Evolutionary conservation across 2,113 vertebrate genomes (phyloP).

Genomic region (Cygnus atratus): DNA sequence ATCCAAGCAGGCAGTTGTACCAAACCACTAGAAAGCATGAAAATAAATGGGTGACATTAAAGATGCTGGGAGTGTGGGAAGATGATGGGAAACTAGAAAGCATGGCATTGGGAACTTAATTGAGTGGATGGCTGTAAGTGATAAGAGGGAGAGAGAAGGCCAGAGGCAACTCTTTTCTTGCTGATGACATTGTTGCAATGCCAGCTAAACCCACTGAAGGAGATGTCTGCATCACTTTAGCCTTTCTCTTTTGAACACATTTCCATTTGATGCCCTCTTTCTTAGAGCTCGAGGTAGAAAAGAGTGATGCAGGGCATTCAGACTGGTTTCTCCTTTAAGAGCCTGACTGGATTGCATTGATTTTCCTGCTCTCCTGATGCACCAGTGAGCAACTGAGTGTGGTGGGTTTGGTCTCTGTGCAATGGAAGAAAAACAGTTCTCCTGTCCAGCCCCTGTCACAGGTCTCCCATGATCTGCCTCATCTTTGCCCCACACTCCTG

Average conservation of each 20-base stretch:
- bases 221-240: background rate
- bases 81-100: background rate
- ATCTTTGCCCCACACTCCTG: background rate
- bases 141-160: background rate
- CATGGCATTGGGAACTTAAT: background rate
- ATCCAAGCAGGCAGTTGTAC: background rate
- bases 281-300: background rate
- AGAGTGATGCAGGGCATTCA: background rate
- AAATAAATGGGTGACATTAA: background rate
- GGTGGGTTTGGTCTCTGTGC: background rate
- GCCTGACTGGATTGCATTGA: background rate
- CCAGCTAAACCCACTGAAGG: background rate
- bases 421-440: background rate
- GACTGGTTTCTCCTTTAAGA: background rate
- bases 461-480: background rate
- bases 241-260: background rate
- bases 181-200: background rate
- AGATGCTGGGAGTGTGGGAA: background rate
- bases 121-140: background rate
- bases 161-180: background rate
- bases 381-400: background rate
- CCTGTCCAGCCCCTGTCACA: fast-evolving
- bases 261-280: background rate
- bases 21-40: background rate
- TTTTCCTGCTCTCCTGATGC: background rate